Base-by-base conservation (phyloP, 1,140 invertebrate species). In the Manduca sexta region DNA sequence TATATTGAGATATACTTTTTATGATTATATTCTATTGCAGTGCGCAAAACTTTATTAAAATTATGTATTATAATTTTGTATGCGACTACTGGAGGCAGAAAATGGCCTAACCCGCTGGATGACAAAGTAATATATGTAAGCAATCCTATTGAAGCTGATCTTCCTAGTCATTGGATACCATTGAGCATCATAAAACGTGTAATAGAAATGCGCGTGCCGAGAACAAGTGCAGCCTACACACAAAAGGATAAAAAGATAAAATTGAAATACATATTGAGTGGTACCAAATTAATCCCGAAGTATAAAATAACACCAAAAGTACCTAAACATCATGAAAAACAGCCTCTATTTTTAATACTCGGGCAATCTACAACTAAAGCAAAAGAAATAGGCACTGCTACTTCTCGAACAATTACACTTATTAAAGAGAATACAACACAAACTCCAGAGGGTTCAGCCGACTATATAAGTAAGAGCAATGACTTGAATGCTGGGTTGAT, bases 111-210 rank as follows among this genome's bases (percentile, higher is more conserved):
- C 26, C 46, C 46, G 26, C 10, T 17, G 2, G n/a, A 48, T 11
- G 46, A 41, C 14, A 17, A 29, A 31, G 26, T 48, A 10, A 41
- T 48, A 12, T 48, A 40, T 17, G 38, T 48, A 10, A n/a, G 26
- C 10, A 48, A 48, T 16, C 46, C 46, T 11, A 41, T 48, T 15
- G 46, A 48, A 48, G 37, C 46, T n/a, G 26, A 48, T 17, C 11
- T 48, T 17, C 46, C 46, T 12, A 33, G 46, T 12, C 46, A 48
- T 33, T 48, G 46, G 46, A 17, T 48, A 31, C 46, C 46, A 5
- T 5, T 31, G 26, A 48, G 46, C 11, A 37, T 48, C 14, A 8
- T 48, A 1, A 48, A 48, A 41, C 12, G 14, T 3, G 38, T 48
- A 3, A 30, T 48, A 12, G 46, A 48, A 45, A 45, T 34, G 16